Evolutionary conservation across 2,888 invertebrate genomes (phyloP), one percentile per base, ranked within the genome.

Genomic region (Eupsilia transversa): DNA sequence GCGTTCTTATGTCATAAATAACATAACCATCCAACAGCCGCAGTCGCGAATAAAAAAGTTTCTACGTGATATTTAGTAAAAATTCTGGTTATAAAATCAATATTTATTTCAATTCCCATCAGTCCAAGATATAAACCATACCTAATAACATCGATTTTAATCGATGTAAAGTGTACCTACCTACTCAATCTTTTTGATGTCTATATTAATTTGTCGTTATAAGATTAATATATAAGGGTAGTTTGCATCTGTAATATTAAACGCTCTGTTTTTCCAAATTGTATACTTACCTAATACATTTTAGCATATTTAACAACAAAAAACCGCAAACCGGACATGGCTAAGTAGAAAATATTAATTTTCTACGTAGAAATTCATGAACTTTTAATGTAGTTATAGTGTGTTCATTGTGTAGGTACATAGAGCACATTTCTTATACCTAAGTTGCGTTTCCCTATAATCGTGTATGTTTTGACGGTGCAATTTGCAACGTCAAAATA

Each of bases 381-480:
- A 46, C 7, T 52, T 60, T 46, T 56, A 35, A 63, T n/a, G 54
- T 74, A 74, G 74, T 10, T 33, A 49, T 79, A 79, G 77, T 49
- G 56, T 63, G 61, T 68, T 68, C 10, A 72, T 57, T 79, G 79
- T 79, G 72, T n/a, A n/a, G n/a, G n/a, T 56, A 63, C 27, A 12
- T 72, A 46, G 27, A 66, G 65, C 41, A 66, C 30, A 10, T 59
- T 46, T 54, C 3, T 66, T 77, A 30, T 60, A 27, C n/a, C 10
- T 81, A 38, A 41, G 68, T 82, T 80, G 78, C 83, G 20, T 60
- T 80, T 35, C 64, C 64, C 67, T 65, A 41, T 59, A 74, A 56
- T 80, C 66, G 27, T 65, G 57, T 79, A 71, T 72, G 46, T 71
- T 83, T 76, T 52, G 35, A 72, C 63, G 79, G 70, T 84, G 84